Percentiles rank a stretch among this genome's conserved stretches.
Evolutionary conservation across 2,888 invertebrate species (phyloP).

Genomic region (Lasioglossum figueresi): DNA sequence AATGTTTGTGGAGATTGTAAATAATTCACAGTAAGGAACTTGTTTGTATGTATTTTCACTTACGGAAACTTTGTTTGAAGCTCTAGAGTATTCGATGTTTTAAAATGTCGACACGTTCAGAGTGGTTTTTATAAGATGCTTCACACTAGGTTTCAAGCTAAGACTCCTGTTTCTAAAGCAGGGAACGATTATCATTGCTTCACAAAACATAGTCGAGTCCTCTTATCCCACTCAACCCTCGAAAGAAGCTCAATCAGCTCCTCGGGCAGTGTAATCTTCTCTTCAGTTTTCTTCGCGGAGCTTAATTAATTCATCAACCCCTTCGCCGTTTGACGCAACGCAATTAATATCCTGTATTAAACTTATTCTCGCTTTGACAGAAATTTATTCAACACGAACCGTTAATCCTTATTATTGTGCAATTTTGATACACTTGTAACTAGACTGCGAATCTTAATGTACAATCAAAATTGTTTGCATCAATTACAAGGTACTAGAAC

Average conservation of each 20-base stretch:
- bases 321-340: background rate
- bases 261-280: conserved; percentile 8
- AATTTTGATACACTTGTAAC: background rate
- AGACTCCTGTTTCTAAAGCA: background rate
- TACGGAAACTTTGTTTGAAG: background rate
- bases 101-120: background rate
- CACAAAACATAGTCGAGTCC: conserved; percentile 4
- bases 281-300: background rate
- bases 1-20: background rate
- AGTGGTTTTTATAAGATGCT: background rate
- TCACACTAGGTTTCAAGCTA: background rate
- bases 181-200: conserved; percentile 8
- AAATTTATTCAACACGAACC: background rate
- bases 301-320: conserved; percentile 1
- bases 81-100: background rate
- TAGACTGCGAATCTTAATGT: no score
- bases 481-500: no score
- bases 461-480: no score
- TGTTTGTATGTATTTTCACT: background rate
- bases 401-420: background rate
- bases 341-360: background rate
- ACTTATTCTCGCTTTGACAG: background rate
- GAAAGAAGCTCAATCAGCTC: conserved; percentile 15
- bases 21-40: background rate
- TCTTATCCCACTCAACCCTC: background rate